Base-by-base conservation (phyloP, 2,888 invertebrate genomes). In the Parascotia fuliginaria region DNA sequence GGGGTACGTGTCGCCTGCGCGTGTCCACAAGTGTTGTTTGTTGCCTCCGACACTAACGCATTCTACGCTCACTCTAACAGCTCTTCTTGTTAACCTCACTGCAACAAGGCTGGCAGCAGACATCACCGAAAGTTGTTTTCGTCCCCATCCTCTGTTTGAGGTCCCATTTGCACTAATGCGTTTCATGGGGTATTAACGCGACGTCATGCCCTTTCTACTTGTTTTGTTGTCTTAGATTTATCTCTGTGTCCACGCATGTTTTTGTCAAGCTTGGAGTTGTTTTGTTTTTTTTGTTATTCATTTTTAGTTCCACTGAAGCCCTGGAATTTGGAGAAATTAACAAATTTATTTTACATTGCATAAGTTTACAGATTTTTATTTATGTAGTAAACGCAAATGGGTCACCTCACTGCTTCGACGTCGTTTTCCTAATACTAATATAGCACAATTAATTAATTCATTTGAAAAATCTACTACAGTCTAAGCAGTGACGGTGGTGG, bases 1-100 rank as follows among this genome's bases (percentile, higher is more conserved):
- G 94, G 94, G 94, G 94, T 94, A 94, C 92, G 94, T 94, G 83
- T 83, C 83, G 83, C 92, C 93, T 81, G 84, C 84, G 85, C 81
- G 82, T 85, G 82, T 76, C 77, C 75, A 79, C 43, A 75, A 55
- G 83, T 82, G 83, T 69, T 87, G 87, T 86, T 82, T 91, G 87
- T 87, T 90, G 89, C 83, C 79, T 50, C 55, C 49, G 11, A n/a
- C n/a, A n/a, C n/a, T n/a, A n/a, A n/a, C n/a, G n/a, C 19, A 19
- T 19, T 5, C 3, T 19, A 60, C 64, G 59, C 66, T 69, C 70
- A 73, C 60, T 63, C 57, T 52, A 60, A 39, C 27, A 39, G 29
- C 46, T 54, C 55, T 55, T 49, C 24, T 44, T 45, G 46, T 56
- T 45, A 61, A 59, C 40, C 57, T 61, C 31, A 33, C 47, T 61